Evolutionary conservation across 2,113 vertebrate genomes (phyloP), one percentile per base, ranked within the genome.

Genomic region (Rostratula benghalensis): DNA sequence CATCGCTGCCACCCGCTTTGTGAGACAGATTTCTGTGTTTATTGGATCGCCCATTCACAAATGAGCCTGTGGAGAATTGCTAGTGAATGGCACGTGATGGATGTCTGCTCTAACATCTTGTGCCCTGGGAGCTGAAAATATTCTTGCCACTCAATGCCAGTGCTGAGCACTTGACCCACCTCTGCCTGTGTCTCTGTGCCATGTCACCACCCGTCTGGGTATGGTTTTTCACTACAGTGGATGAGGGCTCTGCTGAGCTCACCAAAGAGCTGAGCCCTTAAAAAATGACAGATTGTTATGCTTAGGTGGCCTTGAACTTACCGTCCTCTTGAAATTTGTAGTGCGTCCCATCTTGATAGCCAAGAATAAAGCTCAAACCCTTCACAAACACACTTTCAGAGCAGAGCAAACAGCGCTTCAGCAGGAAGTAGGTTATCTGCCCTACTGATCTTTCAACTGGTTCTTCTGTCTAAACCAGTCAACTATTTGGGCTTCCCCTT

Each of bases 301-400:
- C 61, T 93, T 50, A 71, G 30, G 46, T 80, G 88, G 71, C 84
- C 74, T 83, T 92, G 93, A 91, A 81, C 73, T 87, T 67, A 76
- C 63, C 79, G 74, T 56, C 39, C 64, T 75, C 59, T 86, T 68
- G 51, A 48, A 81, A 81, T 65, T 63, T 86, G 43, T 68, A 65
- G 70, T 19, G 21, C 0, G 6, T 85, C 86, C 88, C 71, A 80
- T 70, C 83, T 79, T 75, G 89, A 79, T 75, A 95, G 56, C 35
- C n/a, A 61, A 59, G 71, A 86, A 71, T 83, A 86, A 85, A 86
- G 61, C 45, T 43, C 63, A 89, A 91, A 60, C 37, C 50, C 53
- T 95, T 60, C 59, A 73, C 83, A 95, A 95, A 83, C 76, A 51
- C 46, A 10, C 46, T 74, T 77, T 9, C 50, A 92, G 68, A 67